A percentile compares a stretch with the other conserved stretches of the same genome.
These are phyloP conservation scores for Lepidocyrtinus sp. DNA, from an alignment of 2,888 invertebrate genomes.

Conservation along the genomic window DNA sequence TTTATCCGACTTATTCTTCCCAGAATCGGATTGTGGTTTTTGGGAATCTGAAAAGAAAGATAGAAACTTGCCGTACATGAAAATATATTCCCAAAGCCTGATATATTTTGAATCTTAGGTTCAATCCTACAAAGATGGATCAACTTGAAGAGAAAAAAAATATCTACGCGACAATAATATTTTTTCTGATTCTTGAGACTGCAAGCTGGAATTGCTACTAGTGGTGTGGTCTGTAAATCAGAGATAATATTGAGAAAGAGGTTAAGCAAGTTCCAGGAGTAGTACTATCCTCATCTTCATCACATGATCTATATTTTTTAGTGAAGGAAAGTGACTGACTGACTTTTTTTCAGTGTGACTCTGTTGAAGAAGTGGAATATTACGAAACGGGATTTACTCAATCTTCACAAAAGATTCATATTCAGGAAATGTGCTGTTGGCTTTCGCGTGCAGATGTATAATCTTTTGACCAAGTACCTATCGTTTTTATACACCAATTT, in stretches of 20 bases:
- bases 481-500: conserved; percentile 7
- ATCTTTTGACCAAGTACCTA: conserved; percentile 1
- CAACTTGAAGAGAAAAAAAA: not conserved
- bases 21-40: conserved; percentile 61
- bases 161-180: not conserved
- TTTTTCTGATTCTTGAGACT: not conserved
- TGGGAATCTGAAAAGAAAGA: not conserved
- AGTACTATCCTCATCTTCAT: conserved; percentile 20
- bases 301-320: conserved; percentile 23
- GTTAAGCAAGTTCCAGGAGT: conserved; percentile 21
- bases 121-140: too few species aligned
- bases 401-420: not conserved
- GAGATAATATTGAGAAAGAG: conserved; percentile 48
- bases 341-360: not conserved
- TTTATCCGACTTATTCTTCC: conserved; percentile 51
- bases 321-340: conserved; percentile 31
- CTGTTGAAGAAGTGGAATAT: not conserved
- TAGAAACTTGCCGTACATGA: not conserved
- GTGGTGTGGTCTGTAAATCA: conserved; percentile 27
- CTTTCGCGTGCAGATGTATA: not conserved
- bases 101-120: conserved; percentile 26
- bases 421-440: not conserved
- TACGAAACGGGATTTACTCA: not conserved
- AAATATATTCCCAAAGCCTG: not conserved
- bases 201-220: conserved; percentile 37